Evolutionary conservation across 2,888 invertebrate species (phyloP).

Genomic region (Patella pellucida): DNA sequence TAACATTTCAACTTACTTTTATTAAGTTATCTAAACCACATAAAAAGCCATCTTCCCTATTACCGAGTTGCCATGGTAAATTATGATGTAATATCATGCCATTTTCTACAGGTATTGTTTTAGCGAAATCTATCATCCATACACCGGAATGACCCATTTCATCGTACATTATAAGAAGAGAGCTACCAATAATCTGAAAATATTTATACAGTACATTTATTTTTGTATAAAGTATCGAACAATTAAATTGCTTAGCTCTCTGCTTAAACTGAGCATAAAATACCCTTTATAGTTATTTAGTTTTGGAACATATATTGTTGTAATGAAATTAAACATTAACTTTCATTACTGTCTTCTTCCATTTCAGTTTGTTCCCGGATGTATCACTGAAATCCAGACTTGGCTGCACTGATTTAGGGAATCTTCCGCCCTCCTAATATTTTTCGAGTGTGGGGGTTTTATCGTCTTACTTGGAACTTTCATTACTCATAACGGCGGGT

Average conservation of each 20-base stretch:
- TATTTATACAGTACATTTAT: not conserved
- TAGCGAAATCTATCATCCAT: constrained; percentile 98
- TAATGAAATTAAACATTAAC: too few relatives aligned
- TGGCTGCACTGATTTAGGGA: too few relatives aligned
- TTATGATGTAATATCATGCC: constrained; percentile 83
- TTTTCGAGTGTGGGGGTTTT: too few relatives aligned
- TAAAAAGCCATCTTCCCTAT: constrained; percentile 95
- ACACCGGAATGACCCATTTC: constrained; percentile 84
- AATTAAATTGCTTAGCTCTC: too few relatives aligned
- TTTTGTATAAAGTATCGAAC: not conserved
- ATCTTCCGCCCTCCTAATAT: too few relatives aligned
- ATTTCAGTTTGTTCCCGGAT: too few relatives aligned
- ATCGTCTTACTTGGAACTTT: too few relatives aligned
- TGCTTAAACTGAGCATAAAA: too few relatives aligned
- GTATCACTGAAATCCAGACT: too few relatives aligned
- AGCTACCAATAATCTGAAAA: constrained; percentile 76
- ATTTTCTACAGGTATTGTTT: constrained; percentile 81
- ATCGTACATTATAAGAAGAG: constrained; percentile 94
- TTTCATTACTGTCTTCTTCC: too few relatives aligned
- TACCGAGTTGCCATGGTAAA: constrained; percentile 89
- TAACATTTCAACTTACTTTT: constrained; percentile 73
- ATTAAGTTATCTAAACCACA: constrained; percentile 93
- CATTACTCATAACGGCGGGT: too few relatives aligned
- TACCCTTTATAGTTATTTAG: not conserved
- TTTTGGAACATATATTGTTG: constrained; percentile 5